Percentiles rank a stretch among this genome's conserved stretches.
Conservation (phyloP, 2,797 vertebrate species). For the Gymnopithys bicolor region DNA sequence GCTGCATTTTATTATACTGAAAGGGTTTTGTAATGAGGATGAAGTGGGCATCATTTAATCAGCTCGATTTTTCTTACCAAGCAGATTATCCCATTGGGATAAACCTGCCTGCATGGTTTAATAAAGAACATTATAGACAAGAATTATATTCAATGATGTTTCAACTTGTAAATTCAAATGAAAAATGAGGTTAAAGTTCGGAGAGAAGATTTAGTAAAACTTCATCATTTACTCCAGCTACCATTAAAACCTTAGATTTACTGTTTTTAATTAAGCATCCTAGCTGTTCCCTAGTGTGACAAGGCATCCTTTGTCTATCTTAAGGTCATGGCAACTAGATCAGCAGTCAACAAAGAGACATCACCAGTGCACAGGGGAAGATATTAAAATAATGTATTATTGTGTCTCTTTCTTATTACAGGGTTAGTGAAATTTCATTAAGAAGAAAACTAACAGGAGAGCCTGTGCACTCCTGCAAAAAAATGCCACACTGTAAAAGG, state of each 20-base stretch:
- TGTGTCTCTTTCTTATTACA: neutral
- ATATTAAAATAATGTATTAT: constrained; percentile 23
- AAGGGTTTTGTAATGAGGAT: constrained; percentile 42
- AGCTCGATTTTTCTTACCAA: constrained; percentile 35
- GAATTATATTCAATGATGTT: constrained; percentile 43
- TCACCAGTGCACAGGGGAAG: neutral
- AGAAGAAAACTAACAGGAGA: neutral
- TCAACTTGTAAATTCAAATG: constrained; percentile 60
- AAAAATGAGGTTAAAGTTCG: constrained; percentile 46
- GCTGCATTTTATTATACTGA: neutral
- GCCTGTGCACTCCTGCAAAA: neutral
- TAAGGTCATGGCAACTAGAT: constrained; percentile 38
- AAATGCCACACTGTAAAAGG: neutral
- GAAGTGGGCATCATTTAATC: constrained; percentile 40
- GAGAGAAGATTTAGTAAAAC: constrained; percentile 39
- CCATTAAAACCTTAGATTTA: constrained; percentile 67
- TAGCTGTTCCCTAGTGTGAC: neutral
- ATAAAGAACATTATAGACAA: constrained; percentile 49
- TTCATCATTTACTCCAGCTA: constrained; percentile 55
- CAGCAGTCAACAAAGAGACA: constrained; percentile 2
- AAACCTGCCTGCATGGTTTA: constrained; percentile 42
- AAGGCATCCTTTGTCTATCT: constrained; percentile 6
- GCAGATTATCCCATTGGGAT: constrained; percentile 35
- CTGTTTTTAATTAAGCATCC: constrained; percentile 73
- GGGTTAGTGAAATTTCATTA: neutral